Conservation (phyloP, 2,113 vertebrate species). For the Ceyx melanurus region DNA sequence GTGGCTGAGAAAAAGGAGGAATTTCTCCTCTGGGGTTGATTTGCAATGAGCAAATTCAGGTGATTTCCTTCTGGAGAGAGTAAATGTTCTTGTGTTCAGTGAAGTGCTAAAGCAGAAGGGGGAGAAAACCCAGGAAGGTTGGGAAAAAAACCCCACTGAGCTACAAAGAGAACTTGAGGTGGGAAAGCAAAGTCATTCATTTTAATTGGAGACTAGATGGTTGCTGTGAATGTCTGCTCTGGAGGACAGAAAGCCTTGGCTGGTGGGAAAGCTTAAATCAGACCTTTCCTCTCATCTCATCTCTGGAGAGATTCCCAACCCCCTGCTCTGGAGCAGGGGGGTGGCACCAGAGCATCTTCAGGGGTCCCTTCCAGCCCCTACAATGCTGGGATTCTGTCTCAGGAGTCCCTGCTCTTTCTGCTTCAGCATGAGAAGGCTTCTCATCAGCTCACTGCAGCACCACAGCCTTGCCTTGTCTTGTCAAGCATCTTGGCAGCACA, state of each 20-base stretch:
- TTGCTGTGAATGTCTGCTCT: not conserved
- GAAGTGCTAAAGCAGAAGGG: not conserved
- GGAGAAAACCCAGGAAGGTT: not conserved
- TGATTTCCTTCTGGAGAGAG: not conserved
- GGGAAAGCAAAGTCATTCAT: not conserved
- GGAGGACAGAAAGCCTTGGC: not conserved
- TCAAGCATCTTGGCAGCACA: not conserved
- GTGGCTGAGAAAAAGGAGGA: not conserved
- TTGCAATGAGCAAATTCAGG: not conserved
- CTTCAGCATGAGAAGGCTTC: not conserved
- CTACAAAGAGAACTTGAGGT: not conserved
- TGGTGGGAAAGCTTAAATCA: not conserved
- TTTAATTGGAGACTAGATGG: not conserved
- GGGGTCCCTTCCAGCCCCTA: too few species aligned
- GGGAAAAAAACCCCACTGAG: not conserved
- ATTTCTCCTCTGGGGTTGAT: not conserved
- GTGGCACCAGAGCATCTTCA: too few species aligned
- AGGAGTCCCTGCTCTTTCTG: not conserved
- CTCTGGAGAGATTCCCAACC: too few species aligned
- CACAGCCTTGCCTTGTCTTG: not conserved
- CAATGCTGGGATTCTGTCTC: not conserved
- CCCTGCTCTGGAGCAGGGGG: too few species aligned
- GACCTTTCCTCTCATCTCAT: not conserved
- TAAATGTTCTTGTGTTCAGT: not conserved
- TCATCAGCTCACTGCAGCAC: fast-evolving